Conservation (phyloP, 2,113 vertebrate species). For the Dasyurus viverrinus region DNA sequence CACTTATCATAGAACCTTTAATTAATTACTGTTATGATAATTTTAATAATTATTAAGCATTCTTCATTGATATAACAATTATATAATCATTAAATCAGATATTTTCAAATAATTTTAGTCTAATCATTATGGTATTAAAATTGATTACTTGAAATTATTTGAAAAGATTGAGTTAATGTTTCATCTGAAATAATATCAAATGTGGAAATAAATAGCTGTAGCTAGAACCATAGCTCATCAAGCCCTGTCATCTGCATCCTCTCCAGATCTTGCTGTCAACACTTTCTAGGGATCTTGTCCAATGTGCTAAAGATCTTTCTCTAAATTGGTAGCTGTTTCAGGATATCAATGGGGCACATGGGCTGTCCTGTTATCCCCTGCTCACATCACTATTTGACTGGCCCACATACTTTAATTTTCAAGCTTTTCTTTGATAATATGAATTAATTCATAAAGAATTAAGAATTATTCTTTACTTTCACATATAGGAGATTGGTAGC, state of each 20-base stretch:
- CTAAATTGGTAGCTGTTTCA: background rate
- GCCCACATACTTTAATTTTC: background rate
- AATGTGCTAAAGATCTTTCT: background rate
- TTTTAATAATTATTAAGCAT: background rate
- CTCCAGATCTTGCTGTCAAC: background rate
- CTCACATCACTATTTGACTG: background rate
- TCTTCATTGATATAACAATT: too few species aligned
- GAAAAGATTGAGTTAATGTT: too few species aligned
- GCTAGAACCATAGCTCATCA: background rate
- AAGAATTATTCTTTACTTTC: background rate
- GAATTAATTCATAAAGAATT: background rate
- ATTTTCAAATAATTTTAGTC: too few species aligned
- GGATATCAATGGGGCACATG: background rate
- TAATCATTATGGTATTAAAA: too few species aligned
- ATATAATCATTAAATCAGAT: too few species aligned
- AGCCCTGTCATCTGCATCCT: background rate
- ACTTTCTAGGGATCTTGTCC: background rate
- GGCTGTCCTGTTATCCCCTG: background rate
- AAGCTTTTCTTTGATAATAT: background rate
- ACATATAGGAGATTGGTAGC: background rate
- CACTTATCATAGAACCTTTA: slow-evolving; percentile 14
- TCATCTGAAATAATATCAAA: too few species aligned
- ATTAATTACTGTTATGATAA: background rate
- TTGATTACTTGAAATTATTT: too few species aligned
- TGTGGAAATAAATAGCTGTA: too few species aligned